Evolutionary conservation across 2,113 vertebrate species (phyloP).

Genomic region (Amblyopsis rosae): DNA sequence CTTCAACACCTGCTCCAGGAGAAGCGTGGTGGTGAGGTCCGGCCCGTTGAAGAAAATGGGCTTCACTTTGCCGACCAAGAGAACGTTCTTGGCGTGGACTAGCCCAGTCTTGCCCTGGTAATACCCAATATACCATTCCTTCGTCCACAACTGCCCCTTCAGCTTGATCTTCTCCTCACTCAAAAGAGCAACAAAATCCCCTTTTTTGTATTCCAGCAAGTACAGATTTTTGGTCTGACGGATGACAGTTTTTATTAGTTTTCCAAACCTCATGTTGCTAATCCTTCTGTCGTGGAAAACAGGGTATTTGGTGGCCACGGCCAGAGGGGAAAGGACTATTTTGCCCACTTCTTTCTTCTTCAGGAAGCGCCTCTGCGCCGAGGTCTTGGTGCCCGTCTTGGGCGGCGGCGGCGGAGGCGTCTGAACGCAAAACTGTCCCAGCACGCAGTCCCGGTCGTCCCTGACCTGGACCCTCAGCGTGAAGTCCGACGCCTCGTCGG

Average conservation of each 20-base stretch:
- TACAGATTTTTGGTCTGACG: conserved; percentile 93
- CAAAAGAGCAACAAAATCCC: conserved; percentile 86
- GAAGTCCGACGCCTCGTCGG: conserved; percentile 87
- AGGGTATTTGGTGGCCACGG: conserved; percentile 84
- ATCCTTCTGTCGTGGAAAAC: conserved; percentile 89
- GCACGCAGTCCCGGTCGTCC: conserved; percentile 83
- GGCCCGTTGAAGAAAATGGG: conserved; percentile 85
- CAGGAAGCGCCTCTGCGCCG: conserved; percentile 86
- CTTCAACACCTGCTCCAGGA: conserved; percentile 91
- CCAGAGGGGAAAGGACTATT: conserved; percentile 88
- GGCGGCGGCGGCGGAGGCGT: conserved; percentile 86
- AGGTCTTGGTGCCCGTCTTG: conserved; percentile 81
- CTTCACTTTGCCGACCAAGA: conserved; percentile 85
- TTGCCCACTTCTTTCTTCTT: conserved; percentile 97
- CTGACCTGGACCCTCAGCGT: conserved; percentile 90
- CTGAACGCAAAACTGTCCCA: conserved; percentile 94
- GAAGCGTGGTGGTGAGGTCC: conserved; percentile 84
- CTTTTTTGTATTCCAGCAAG: conserved; percentile 94
- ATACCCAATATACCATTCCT: conserved; percentile 97
- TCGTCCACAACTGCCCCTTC: conserved; percentile 94
- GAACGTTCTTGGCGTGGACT: conserved; percentile 91
- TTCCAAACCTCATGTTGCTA: conserved; percentile 88
- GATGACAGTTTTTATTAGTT: conserved; percentile 91
- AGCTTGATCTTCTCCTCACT: conserved; percentile 93
- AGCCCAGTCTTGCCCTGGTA: conserved; percentile 91